Base-by-base conservation (phyloP, 2,888 invertebrate genomes). In the Shargacucullia verbasci region DNA sequence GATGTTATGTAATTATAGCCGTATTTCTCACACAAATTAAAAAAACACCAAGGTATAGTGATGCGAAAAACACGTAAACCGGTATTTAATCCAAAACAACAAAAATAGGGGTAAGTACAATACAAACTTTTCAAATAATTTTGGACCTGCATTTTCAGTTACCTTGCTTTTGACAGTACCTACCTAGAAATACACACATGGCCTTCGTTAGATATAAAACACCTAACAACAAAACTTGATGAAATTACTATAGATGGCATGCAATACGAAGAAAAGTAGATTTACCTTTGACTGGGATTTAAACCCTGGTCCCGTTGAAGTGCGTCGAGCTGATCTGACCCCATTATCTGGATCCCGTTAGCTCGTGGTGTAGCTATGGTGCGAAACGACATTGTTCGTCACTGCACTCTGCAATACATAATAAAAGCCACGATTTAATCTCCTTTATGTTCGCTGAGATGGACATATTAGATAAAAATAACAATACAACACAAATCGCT, bases 261-360 rank as follows among this genome's bases (percentile, higher is more conserved):
- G 9, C 37, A 20, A n/a, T 25, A 41, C 13, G 3, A 41, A n/a
- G 14, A 31, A 14, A 35, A 33, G 9, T 25, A 39, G 15, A 37
- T 27, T 12, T 25, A 20, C 35, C 41, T 38, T 41, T 14, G 14
- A 6, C 33, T 40, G n/a, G 37, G 50, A 46, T 40, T 50, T 14
- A 54, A 50, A 52, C 62, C 38, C 46, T 50, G 27, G 59, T 71
- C 64, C 73, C 76, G 79, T 79, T 80, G 71, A 63, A 55, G 33
- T 40, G 46, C 49, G 44, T 65, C 62, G 40, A 63, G 48, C 47
- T 73, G 74, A 80, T 82, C 79, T 78, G 73, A 66, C 73, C 76
- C 72, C 76, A 81, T 81, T 81, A 72, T 73, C 68, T 64, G 39
- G 46, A 63, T 83, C 65, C 88, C 88, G 88, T 88, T 88, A 87